Conservation (phyloP, 2,113 vertebrate species). For the Tragelaphus scriptus region DNA sequence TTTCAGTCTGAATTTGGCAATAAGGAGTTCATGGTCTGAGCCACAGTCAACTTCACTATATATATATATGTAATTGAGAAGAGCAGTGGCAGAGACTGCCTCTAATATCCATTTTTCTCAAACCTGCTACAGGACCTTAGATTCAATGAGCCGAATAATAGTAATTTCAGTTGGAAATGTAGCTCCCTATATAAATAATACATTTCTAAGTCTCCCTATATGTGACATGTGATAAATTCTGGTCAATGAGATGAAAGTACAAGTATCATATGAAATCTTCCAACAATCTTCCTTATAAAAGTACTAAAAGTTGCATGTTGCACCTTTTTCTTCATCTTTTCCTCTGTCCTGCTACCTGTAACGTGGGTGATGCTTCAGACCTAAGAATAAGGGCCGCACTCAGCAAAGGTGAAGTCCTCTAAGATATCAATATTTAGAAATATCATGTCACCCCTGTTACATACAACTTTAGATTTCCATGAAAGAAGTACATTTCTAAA, state of each 20-base stretch:
- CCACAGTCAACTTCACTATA: background rate
- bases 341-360: background rate
- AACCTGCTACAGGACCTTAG: background rate
- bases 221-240: background rate
- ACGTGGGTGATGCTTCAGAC: background rate
- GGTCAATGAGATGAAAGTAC: background rate
- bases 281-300: background rate
- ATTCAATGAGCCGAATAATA: background rate
- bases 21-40: too few species aligned
- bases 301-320: background rate
- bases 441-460: background rate
- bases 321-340: background rate
- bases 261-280: background rate
- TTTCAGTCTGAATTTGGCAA: too few species aligned
- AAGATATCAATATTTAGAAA: background rate
- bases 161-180: background rate
- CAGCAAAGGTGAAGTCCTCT: background rate
- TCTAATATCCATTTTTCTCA: background rate
- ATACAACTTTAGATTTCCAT: background rate
- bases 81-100: background rate
- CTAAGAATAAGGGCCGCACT: background rate
- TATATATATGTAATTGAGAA: background rate
- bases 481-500: background rate
- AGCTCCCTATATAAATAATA: background rate
- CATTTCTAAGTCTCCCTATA: background rate